Base-by-base conservation (phyloP, 2,888 invertebrate species). In the Yponomeuta sedellus region DNA sequence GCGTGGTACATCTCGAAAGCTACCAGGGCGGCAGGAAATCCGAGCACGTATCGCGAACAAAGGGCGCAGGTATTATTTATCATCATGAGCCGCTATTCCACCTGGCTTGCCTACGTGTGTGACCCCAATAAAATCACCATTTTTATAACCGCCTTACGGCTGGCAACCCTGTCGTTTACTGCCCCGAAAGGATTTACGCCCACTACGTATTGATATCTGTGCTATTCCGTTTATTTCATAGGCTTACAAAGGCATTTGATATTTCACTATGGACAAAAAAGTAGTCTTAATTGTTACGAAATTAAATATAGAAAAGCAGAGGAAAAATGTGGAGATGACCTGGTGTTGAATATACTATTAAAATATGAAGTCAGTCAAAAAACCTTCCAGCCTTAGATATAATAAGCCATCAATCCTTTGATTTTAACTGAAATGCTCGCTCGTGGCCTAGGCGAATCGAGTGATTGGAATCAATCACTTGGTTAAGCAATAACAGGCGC, bases 41-140 rank as follows among this genome's bases (percentile, higher is more conserved):
- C 69, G 68, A 65, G 70, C 73, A 74, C 73, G 74, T 73, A 70
- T 69, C 68, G 66, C 69, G 67, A 67, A 68, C 70, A 69, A 71
- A 71, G 71, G 71, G 71, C 25, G 64, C 52, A 39, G 67, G 74
- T 75, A 75, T 75, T 75, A 77, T 76, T 75, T 77, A 77, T 75
- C 70, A 64, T 64, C 64, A 34, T 34, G 64, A 19, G 73, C 63
- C 69, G 68, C 70, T 69, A 70, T 73, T 73, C 73, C 73, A 75
- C 74, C 74, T 74, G 75, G 57, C 58, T 66, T 70, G 70, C 66
- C 71, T 72, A 73, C 74, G 71, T 74, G 74, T 75, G 76, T 71
- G 76, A 76, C 77, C 77, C 73, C 75, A 78, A 80, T 82, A 81
- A 81, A 81, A 81, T 81, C 79, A 77, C 77, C 78, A 80, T 81